phyloP scores from a whole-genome alignment of 2,888 invertebrate genomes.

The Polydrusus pterygomalis region DNA sequence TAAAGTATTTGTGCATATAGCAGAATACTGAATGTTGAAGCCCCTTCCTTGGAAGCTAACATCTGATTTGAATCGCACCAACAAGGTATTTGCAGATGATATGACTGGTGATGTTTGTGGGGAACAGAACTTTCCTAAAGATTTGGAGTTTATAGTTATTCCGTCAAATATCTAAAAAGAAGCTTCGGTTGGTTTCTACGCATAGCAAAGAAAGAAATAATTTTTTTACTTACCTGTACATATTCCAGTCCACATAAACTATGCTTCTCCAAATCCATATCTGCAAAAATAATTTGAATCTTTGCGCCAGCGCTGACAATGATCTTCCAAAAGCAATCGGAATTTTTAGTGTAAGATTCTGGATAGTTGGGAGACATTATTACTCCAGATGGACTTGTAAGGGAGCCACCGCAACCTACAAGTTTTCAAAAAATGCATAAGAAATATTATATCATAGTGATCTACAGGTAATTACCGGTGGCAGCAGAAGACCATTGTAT shows the following conservation, averaged over 20 bases:
- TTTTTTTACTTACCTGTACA: constrained; percentile 73
- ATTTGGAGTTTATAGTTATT: constrained; percentile 72
- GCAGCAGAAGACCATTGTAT: constrained; percentile 80
- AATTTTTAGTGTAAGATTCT: constrained; percentile 79
- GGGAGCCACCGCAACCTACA: constrained; percentile 82
- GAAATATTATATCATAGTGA: background rate
- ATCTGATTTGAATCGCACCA: constrained; percentile 85
- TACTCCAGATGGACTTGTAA: constrained; percentile 81
- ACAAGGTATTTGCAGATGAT: constrained; percentile 79
- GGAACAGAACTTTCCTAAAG: constrained; percentile 80
- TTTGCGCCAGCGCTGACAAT: constrained; percentile 82
- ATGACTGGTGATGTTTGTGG: constrained; percentile 68
- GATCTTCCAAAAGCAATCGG: constrained; percentile 89
- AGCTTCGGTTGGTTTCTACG: too few species aligned
- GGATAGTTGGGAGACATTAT: constrained; percentile 93
- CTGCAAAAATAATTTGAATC: constrained; percentile 80
- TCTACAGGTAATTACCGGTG: constrained; percentile 71
- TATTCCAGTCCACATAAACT: constrained; percentile 81
- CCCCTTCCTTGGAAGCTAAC: constrained; percentile 79
- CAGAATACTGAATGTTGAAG: constrained; percentile 84
- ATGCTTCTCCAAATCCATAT: constrained; percentile 81
- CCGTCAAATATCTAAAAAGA: constrained; percentile 81
- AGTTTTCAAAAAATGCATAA: constrained; percentile 7
- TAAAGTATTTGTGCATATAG: constrained; percentile 80
- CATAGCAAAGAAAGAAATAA: constrained; percentile 61